phyloP scores from a whole-genome alignment of 1,140 invertebrate genomes.

The Mercenaria mercenaria region DNA sequence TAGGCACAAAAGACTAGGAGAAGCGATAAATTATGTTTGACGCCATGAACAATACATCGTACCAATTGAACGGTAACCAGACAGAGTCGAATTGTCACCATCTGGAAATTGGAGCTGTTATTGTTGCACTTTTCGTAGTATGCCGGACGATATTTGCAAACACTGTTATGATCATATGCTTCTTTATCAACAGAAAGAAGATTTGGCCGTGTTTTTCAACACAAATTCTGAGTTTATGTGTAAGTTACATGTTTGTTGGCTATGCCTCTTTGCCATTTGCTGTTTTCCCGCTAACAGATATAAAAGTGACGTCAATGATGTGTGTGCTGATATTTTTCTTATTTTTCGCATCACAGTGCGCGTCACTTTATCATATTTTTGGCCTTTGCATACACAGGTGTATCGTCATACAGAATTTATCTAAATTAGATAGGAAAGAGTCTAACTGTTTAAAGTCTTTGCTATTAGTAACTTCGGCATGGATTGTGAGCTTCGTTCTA shows the following conservation, averaged over 20 bases:
- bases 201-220: neutral
- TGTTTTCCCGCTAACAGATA: neutral
- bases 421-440: neutral
- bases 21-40: too few species aligned
- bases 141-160: conserved; percentile 5
- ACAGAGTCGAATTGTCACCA: neutral
- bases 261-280: neutral
- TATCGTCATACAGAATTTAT: neutral
- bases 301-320: too few species aligned
- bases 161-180: neutral
- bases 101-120: neutral
- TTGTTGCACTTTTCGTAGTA: neutral
- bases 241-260: neutral
- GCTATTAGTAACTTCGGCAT: neutral
- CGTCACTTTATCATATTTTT: neutral
- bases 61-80: neutral
- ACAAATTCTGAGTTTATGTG: neutral
- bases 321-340: neutral
- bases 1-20: too few species aligned
- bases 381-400: neutral
- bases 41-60: neutral
- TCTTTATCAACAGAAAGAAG: neutral
- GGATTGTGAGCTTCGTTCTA: neutral
- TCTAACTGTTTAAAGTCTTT: neutral
- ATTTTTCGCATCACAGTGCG: neutral